Percentiles rank a stretch among this genome's conserved stretches.
phyloP scores from a whole-genome alignment of 2,888 invertebrate species.

The Pollenia amentaria region DNA sequence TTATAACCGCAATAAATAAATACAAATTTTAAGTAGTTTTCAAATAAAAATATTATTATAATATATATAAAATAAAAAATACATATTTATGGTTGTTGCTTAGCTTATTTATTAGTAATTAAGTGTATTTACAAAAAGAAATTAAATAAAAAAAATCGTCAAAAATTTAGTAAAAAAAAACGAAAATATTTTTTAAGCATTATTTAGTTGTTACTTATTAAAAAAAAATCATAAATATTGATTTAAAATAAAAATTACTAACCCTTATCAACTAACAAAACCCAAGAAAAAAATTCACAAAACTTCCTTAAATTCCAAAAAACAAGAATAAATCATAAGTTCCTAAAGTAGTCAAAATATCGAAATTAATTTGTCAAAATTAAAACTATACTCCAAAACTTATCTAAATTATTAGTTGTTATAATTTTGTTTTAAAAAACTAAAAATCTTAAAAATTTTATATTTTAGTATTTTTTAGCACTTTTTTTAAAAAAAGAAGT shows the following conservation, averaged over 20 bases:
- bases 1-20: constrained; percentile 61
- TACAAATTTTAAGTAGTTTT: constrained; percentile 73
- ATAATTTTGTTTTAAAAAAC: not conserved
- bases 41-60: constrained; percentile 43
- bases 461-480: no score
- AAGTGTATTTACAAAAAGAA: constrained; percentile 70
- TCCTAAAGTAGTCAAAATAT: constrained; percentile 32
- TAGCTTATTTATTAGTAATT: constrained; percentile 70
- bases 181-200: constrained; percentile 57
- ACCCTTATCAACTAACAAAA: not conserved
- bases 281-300: constrained; percentile 13
- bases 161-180: constrained; percentile 32
- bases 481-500: no score
- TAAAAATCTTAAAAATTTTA: not conserved
- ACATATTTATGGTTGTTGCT: constrained; percentile 73
- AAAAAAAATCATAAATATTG: constrained; percentile 9
- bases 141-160: constrained; percentile 18
- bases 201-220: constrained; percentile 61
- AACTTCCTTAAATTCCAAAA: constrained; percentile 34
- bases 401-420: no score
- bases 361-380: constrained; percentile 3
- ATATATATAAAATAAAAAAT: constrained; percentile 46
- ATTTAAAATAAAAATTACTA: not conserved
- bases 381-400: not conserved
- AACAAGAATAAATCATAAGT: constrained; percentile 32